Base-by-base conservation (phyloP, 2,113 vertebrate species). In the Morone chrysops region DNA sequence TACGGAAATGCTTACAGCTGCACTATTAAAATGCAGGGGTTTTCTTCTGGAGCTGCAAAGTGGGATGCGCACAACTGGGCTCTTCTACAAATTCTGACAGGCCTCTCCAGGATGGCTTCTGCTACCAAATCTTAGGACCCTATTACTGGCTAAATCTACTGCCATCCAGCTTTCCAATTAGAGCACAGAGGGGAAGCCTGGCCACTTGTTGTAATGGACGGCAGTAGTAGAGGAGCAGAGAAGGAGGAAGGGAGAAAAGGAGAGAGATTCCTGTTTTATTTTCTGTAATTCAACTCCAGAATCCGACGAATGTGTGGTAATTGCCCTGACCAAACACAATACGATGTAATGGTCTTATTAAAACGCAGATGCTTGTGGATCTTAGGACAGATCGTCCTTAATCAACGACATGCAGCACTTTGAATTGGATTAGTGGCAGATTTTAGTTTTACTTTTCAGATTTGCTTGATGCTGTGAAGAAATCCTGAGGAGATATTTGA, bases 111-210 rank as follows among this genome's bases (percentile, higher is more conserved):
- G 78, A 90, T 77, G 86, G 92, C 87, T 92, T 84, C 80, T 93
- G 87, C 89, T 90, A 86, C 85, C 75, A 88, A 92, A 95, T 91
- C 91, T 86, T 83, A 88, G 92, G 83, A 94, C 89, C 88, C 89
- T 75, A 92, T 94, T 95, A 94, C 90, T 86, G 77, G 75, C 88
- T 89, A 92, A 93, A 94, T 81, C 92, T 82, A 90, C 93, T 85
- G 82, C 88, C 92, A 93, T 88, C 89, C 90, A 89, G 91, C 88
- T 87, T 90, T 89, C 93, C 93, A 95, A 95, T 95, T 95, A 96
- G 83, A 87, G 90, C 77, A 66, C 66, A 76, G 70, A 82, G 86
- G 80, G 90, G 82, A 82, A 89, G 78, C 67, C 76, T 40, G 36
- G 80, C 67, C 74, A 80, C 87, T 89, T 89, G 87, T 86, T 88